Conservation (phyloP, 2,113 vertebrate species). For the Callithrix jacchus region DNA sequence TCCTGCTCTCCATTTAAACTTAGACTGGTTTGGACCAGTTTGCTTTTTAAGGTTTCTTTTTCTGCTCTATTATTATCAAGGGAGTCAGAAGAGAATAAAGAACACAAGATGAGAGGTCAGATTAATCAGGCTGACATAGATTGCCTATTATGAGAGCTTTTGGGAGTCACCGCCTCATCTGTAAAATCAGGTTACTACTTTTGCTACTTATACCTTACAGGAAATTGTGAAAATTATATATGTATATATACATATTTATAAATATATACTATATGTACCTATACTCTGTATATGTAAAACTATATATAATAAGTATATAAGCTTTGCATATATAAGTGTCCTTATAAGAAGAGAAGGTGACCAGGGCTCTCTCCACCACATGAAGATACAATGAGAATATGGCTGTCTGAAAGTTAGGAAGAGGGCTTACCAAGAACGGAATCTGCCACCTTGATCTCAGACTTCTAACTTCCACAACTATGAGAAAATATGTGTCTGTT, state of each 20-base stretch:
- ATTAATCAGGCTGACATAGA: background rate
- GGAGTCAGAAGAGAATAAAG: background rate
- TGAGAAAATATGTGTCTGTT: background rate
- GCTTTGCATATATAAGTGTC: background rate
- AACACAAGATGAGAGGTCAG: background rate
- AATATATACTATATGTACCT: background rate
- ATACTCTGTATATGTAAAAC: too few relatives aligned
- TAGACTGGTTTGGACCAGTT: background rate
- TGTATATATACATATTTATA: background rate
- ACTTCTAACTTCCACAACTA: background rate
- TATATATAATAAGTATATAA: too few relatives aligned
- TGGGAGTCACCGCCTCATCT: background rate
- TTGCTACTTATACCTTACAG: background rate
- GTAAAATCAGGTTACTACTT: background rate
- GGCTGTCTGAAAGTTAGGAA: background rate
- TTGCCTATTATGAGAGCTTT: background rate
- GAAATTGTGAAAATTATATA: background rate
- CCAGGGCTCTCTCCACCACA: background rate
- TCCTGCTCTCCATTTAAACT: background rate
- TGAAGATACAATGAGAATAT: background rate
- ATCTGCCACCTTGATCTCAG: background rate
- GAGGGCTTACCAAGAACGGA: background rate
- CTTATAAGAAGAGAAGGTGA: background rate
- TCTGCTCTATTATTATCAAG: background rate
- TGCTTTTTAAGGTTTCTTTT: background rate